Base-by-base conservation (phyloP, 2,888 invertebrate species). In the Dasysyrphus tricinctus region DNA sequence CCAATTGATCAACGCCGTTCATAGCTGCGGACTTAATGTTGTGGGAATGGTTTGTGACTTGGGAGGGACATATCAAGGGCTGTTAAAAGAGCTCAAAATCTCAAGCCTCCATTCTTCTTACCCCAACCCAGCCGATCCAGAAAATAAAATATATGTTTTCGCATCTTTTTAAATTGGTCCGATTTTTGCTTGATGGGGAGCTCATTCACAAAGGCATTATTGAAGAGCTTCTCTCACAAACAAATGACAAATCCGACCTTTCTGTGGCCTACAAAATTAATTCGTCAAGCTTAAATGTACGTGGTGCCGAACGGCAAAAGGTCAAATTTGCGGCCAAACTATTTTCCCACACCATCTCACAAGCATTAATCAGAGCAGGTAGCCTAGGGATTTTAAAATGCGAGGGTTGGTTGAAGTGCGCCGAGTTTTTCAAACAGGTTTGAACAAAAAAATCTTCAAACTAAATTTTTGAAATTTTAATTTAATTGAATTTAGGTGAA, bases 271-370 rank as follows among this genome's bases (percentile, higher is more conserved):
- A 70, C 61, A 75, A 81, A 5, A 37, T 79, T 12, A 42, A 49
- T 16, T 3, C n/a, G 0, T 8, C 11, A 14, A 59, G 59, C 49
- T 56, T 76, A 11, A 72, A 73, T 39, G 79, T 75, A 7, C 51
- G 14, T 34, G 61, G 59, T 16, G 79, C 79, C 0, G 56, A 44
- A 14, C 16, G 75, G 1, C 80, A 80, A 34, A 80, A 75, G 37
- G 75, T 80, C 1, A 80, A 80, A 44, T 75, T 73, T 34, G 89
- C 89, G 1, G 80, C 88, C 11, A 88, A 89, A 88, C 32, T 89
- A n/a, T 88, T 89, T 86, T 88, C 88, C 5, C 88, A 88, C 39
- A 89, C 88, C 5, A 63, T 88, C 61, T 80, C 88, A 0, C 51
- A 39, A 9, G 88, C 88, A 8, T 88, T 89, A 54, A 67, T 24